These are phyloP conservation scores for Caerostris darwini DNA, from an alignment of 1,140 invertebrate species.

Conservation along the genomic window DNA sequence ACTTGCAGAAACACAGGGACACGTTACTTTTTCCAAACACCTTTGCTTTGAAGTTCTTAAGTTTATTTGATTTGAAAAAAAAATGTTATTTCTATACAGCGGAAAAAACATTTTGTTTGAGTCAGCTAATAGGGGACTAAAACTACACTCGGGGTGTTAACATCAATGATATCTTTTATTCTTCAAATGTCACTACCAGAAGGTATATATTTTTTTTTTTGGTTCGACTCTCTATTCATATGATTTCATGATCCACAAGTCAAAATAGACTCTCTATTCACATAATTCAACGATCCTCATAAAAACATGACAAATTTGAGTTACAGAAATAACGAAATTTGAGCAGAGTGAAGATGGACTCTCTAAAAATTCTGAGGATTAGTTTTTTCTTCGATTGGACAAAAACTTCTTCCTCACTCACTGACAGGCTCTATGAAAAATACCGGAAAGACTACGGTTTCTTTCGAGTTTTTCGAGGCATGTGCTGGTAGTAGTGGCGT, in stretches of 20 bases:
- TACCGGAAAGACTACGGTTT: not conserved
- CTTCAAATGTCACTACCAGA: not conserved
- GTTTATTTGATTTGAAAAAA: too few relatives aligned
- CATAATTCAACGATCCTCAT: not conserved
- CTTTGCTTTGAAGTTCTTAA: too few relatives aligned
- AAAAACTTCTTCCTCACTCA: constrained; percentile 10
- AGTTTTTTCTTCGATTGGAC: constrained; percentile 13
- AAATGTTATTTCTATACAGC: too few relatives aligned
- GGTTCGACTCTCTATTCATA: not conserved
- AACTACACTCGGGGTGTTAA: too few relatives aligned
- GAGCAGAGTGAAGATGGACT: not conserved
- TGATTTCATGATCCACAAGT: not conserved
- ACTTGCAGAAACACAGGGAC: too few relatives aligned
- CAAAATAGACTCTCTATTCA: not conserved
- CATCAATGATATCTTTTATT: too few relatives aligned
- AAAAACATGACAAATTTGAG: constrained; percentile 20
- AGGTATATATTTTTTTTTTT: not conserved
- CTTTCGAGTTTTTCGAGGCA: not conserved
- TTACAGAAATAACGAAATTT: constrained; percentile 6
- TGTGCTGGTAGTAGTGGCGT: not conserved
- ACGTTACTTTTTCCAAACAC: too few relatives aligned
- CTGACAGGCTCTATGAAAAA: not conserved
- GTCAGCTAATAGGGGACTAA: too few relatives aligned
- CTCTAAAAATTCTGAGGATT: constrained; percentile 30
- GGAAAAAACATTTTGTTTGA: too few relatives aligned